phyloP scores from a whole-genome alignment of 2,888 invertebrate genomes.

The Acleris laterana region DNA sequence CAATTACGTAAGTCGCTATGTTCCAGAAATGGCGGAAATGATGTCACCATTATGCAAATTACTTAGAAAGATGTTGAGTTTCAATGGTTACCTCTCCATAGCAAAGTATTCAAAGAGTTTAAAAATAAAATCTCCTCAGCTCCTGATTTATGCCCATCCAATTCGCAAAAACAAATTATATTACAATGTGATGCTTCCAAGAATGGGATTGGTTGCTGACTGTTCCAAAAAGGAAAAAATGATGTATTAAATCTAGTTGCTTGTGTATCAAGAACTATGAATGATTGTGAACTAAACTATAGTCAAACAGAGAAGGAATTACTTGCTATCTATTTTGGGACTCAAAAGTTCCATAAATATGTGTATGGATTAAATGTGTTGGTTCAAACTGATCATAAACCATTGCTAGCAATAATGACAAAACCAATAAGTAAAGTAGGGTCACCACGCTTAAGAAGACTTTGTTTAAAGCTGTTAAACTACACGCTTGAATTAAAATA shows the following conservation, averaged over 20 bases:
- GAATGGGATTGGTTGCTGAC: conserved; percentile 23
- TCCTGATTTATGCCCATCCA: conserved; percentile 27
- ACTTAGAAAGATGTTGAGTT: conserved; percentile 18
- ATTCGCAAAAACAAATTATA: conserved; percentile 29
- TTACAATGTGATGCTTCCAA: conserved; percentile 36
- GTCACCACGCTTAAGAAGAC: conserved; percentile 5
- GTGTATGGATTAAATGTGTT: conserved; percentile 21
- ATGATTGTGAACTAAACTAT: conserved; percentile 29
- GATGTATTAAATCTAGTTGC: conserved; percentile 17
- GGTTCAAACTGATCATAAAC: conserved; percentile 30
- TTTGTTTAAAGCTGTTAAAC: conserved; percentile 14
- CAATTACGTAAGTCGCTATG: conserved; percentile 22
- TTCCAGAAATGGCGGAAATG: conserved; percentile 20
- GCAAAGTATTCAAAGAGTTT: conserved; percentile 2
- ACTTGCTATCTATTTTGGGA: conserved; percentile 21
- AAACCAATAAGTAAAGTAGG: conserved; percentile 18
- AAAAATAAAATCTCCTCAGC: conserved; percentile 12
- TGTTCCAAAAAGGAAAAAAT: conserved; percentile 25
- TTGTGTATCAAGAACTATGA: conserved; percentile 29
- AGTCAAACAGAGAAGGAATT: conserved; percentile 33
- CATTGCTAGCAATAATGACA: conserved; percentile 15
- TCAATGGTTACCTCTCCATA: conserved; percentile 19
- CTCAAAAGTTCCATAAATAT: conserved; percentile 29
- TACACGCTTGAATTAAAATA: conserved; percentile 13
- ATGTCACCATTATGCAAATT: conserved; percentile 23